Evolutionary conservation across 2,888 invertebrate species (phyloP).

Genomic region (Cosmia pyralina): DNA sequence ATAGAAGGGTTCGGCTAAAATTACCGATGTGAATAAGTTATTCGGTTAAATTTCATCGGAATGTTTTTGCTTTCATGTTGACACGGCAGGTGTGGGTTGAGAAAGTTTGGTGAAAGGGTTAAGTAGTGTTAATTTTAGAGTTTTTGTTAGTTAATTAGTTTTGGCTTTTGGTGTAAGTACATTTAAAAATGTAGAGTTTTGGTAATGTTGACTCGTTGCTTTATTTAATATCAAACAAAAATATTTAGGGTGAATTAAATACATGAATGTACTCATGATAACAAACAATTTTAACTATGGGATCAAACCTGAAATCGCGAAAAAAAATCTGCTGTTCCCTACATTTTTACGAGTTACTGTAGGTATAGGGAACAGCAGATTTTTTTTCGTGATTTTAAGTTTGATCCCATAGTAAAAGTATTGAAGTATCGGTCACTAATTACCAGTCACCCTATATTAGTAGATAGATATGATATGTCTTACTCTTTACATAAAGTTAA

Average conservation of each 20-base stretch:
- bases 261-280: too few species aligned
- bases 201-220: not conserved
- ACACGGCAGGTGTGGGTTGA: constrained; percentile 34
- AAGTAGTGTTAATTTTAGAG: constrained; percentile 24
- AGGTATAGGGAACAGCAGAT: too few species aligned
- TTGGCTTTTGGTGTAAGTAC: not conserved
- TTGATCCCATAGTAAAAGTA: too few species aligned
- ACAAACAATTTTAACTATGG: too few species aligned
- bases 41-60: constrained; percentile 46
- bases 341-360: too few species aligned
- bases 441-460: not conserved
- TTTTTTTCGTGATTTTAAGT: too few species aligned
- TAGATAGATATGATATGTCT: too few species aligned
- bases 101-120: constrained; percentile 36
- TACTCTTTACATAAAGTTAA: too few species aligned
- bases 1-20: constrained; percentile 61
- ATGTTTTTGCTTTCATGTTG: constrained; percentile 45
- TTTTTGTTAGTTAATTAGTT: constrained; percentile 28
- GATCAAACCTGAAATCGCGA: too few species aligned
- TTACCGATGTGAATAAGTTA: constrained; percentile 68
- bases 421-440: too few species aligned
- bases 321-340: too few species aligned
- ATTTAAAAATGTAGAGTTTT: not conserved
- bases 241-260: too few species aligned
- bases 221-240: not conserved